Conservation (phyloP, 2,797 vertebrate species). For the Takifugu rubripes region DNA sequence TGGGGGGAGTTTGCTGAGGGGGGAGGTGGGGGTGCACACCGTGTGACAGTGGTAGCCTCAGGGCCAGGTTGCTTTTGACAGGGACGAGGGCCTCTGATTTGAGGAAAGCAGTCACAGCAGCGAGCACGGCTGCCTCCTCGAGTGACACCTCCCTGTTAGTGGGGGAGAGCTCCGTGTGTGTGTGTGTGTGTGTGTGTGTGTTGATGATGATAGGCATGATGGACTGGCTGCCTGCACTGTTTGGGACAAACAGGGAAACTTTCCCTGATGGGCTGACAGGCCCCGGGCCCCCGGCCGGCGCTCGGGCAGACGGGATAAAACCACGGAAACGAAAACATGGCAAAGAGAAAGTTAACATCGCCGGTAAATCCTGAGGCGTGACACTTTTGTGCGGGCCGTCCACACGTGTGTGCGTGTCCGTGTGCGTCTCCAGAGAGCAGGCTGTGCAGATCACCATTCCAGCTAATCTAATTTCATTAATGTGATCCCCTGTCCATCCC, state of each 20-base stretch:
- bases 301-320: slow-evolving; percentile 54
- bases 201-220: slow-evolving; percentile 52
- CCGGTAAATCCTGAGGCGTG: slow-evolving; percentile 31
- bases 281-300: slow-evolving; percentile 84
- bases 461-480: slow-evolving; percentile 97
- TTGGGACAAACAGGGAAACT: slow-evolving; percentile 91
- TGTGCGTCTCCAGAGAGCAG: slow-evolving; percentile 57
- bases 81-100: slow-evolving; percentile 95
- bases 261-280: slow-evolving; percentile 97
- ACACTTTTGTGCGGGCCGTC: slow-evolving; percentile 18
- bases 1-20: neutral
- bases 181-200: slow-evolving; percentile 24
- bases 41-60: slow-evolving; percentile 95
- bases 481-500: slow-evolving; percentile 91
- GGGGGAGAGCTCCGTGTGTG: slow-evolving; percentile 59
- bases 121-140: slow-evolving; percentile 92
- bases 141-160: slow-evolving; percentile 88
- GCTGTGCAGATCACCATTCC: slow-evolving; percentile 80
- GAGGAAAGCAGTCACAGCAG: slow-evolving; percentile 93
- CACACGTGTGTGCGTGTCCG: slow-evolving; percentile 19
- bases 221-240: slow-evolving; percentile 86
- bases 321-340: slow-evolving; percentile 5
- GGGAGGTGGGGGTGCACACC: slow-evolving; percentile 74
- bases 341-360: slow-evolving; percentile 34
- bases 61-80: slow-evolving; percentile 98